These are phyloP conservation scores for Platorchestia sp. DNA, from an alignment of 1,140 invertebrate genomes.

Conservation along the genomic window DNA sequence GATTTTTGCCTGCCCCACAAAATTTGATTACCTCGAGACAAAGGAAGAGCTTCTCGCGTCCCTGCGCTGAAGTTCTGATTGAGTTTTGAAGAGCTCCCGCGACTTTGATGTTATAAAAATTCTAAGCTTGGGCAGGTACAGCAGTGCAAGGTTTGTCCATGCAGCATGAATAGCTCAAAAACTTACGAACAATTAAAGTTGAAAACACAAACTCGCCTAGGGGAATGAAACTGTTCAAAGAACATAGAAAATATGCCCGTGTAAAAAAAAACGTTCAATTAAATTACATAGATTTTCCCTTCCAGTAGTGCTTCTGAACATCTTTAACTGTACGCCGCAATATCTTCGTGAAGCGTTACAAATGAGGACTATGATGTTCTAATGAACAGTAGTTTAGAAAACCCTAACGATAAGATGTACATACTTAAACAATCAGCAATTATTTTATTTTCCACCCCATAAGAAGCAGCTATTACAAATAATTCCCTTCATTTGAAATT, in stretches of 20 bases:
- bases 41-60: neutral
- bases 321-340: no score
- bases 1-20: neutral
- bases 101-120: neutral
- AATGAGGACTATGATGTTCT: no score
- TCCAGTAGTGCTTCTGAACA: no score
- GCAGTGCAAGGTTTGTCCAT: neutral
- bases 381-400: no score
- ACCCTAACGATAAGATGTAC: no score
- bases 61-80: neutral
- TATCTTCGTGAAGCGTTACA: no score
- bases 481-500: no score
- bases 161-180: neutral
- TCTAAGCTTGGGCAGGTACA: neutral
- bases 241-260: neutral
- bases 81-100: neutral
- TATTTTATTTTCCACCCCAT: no score
- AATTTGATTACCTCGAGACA: neutral
- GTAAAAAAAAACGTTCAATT: no score
- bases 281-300: neutral
- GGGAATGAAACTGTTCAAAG: neutral
- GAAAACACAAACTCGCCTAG: neutral
- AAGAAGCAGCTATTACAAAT: no score
- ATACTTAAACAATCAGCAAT: no score
- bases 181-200: neutral